Percentiles rank a stretch among this genome's conserved stretches.
Evolutionary conservation across 1,140 invertebrate species (phyloP).

Genomic region (Drosophila lacertosa): DNA sequence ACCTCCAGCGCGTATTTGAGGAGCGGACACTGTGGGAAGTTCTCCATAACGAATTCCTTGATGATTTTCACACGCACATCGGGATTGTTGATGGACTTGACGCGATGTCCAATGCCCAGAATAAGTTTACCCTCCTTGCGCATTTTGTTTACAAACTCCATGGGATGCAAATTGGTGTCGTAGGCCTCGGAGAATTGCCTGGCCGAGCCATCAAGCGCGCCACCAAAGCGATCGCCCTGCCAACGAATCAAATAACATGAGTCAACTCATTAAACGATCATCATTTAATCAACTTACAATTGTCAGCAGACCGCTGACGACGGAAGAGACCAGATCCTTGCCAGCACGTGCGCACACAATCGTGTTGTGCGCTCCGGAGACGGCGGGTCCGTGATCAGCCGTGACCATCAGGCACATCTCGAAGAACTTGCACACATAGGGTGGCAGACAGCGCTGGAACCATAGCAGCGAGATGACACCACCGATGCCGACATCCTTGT

Average conservation of each 20-base stretch:
- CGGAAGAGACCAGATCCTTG: constrained; percentile 99
- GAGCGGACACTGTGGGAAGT: constrained; percentile 96
- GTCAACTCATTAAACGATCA: neutral
- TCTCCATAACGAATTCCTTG: constrained; percentile 97
- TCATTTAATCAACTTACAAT: constrained; percentile 90
- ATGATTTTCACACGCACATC: constrained; percentile 98
- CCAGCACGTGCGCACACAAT: constrained; percentile 99
- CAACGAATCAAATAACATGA: neutral
- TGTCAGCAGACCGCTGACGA: constrained; percentile 98
- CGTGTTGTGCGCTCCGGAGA: constrained; percentile 99
- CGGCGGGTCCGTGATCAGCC: constrained; percentile 99
- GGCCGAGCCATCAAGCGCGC: constrained; percentile 98
- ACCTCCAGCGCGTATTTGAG: constrained; percentile 98
- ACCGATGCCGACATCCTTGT: constrained; percentile 96
- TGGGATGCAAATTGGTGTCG: constrained; percentile 96
- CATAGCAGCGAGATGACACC: constrained; percentile 98
- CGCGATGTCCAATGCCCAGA: constrained; percentile 99
- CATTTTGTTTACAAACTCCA: constrained; percentile 99
- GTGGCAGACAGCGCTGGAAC: constrained; percentile 98
- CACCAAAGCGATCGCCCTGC: constrained; percentile 98
- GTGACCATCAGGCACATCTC: constrained; percentile 99
- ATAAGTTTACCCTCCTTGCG: constrained; percentile 98
- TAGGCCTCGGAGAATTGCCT: constrained; percentile 98
- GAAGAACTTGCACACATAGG: constrained; percentile 98
- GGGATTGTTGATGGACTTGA: constrained; percentile 99